A percentile compares a stretch with the other conserved stretches of the same genome.
Evolutionary conservation across 2,113 vertebrate species (phyloP).

Genomic region (Chloebia gouldiae): DNA sequence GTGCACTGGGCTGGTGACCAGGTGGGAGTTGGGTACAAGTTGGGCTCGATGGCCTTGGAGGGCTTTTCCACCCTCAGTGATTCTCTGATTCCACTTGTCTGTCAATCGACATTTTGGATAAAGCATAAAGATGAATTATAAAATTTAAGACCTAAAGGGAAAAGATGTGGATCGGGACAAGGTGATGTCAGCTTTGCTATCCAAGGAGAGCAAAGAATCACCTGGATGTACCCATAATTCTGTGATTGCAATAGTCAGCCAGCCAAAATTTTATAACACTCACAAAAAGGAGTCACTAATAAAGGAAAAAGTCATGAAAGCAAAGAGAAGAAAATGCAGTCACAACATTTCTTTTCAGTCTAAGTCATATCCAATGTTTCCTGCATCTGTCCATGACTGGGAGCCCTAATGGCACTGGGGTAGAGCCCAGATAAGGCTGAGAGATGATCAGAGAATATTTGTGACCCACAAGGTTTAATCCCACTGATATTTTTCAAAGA

Average conservation of each 20-base stretch:
- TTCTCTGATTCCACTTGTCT: background rate
- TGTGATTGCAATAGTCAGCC: background rate
- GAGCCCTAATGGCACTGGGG: background rate
- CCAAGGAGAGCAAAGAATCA: background rate
- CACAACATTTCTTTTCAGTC: background rate
- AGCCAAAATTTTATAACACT: background rate
- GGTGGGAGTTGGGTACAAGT: rapidly evolving
- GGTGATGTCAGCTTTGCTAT: background rate
- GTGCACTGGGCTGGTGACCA: background rate
- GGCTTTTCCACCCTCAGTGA: background rate
- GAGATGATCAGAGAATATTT: background rate
- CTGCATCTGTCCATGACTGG: background rate
- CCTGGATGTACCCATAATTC: background rate
- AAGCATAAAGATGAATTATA: background rate
- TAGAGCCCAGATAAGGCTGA: background rate
- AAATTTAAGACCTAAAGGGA: background rate
- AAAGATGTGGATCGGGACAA: background rate
- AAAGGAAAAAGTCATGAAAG: background rate
- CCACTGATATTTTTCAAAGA: background rate
- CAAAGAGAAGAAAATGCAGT: background rate
- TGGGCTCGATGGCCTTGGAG: too few relatives aligned
- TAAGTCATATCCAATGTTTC: background rate
- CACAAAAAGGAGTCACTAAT: background rate
- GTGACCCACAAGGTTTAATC: background rate
- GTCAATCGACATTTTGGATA: background rate